Conservation (phyloP, 1,140 invertebrate genomes). For the Diachasma alloeum region DNA sequence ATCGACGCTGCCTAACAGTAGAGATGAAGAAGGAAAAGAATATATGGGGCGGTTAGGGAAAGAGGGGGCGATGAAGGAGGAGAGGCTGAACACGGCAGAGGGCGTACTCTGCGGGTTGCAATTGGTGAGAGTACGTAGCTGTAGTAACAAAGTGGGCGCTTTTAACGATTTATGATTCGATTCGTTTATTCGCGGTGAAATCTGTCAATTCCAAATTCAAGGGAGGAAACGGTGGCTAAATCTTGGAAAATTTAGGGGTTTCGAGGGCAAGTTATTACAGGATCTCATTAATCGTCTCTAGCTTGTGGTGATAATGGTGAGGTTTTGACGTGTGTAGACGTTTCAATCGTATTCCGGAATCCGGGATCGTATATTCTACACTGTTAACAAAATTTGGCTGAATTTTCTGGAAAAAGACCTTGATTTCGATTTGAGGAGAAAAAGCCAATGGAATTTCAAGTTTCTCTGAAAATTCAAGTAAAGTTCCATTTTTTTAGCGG, state of each 20-base stretch:
- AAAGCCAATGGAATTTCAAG: too few relatives aligned
- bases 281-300: too few relatives aligned
- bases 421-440: too few relatives aligned
- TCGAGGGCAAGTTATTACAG: not conserved
- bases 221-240: not conserved
- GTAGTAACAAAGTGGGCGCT: conserved; percentile 36
- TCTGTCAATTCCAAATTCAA: conserved; percentile 13
- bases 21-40: not conserved
- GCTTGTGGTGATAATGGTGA: too few relatives aligned
- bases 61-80: not conserved
- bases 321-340: too few relatives aligned
- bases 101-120: not conserved
- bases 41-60: not conserved
- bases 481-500: too few relatives aligned
- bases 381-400: too few relatives aligned
- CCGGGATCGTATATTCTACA: too few relatives aligned
- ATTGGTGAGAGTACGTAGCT: conserved; percentile 13
- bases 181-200: conserved; percentile 36
- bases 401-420: too few relatives aligned
- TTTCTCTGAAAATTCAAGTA: too few relatives aligned
- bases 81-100: not conserved
- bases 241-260: not conserved
- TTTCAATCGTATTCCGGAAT: too few relatives aligned
- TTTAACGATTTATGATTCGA: conserved; percentile 56
- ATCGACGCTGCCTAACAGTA: not conserved